Evolutionary conservation across 2,113 vertebrate species (phyloP).

Genomic region (Hippocampus mohnikei): DNA sequence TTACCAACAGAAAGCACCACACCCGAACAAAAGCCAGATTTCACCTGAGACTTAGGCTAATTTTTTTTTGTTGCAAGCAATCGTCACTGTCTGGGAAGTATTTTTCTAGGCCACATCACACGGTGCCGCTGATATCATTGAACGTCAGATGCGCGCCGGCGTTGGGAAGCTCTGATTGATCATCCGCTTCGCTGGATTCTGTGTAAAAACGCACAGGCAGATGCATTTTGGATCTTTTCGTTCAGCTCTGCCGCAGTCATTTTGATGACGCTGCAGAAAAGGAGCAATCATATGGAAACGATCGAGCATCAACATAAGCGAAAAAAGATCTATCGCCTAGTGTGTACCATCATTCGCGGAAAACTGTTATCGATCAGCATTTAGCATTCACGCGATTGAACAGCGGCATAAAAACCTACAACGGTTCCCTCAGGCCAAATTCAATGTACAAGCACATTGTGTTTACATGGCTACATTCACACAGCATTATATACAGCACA

Average conservation of each 20-base stretch:
- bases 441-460: neutral
- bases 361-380: neutral
- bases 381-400: neutral
- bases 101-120: neutral
- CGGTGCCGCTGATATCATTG: neutral
- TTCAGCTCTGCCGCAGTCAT: neutral
- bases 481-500: neutral
- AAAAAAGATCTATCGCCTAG: neutral
- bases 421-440: neutral
- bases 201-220: neutral
- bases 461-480: constrained; percentile 1
- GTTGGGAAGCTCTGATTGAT: neutral
- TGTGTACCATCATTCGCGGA: neutral
- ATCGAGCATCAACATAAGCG: neutral
- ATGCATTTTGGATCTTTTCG: neutral
- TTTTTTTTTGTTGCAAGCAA: neutral
- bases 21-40: neutral
- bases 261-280: neutral
- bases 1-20: no score
- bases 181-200: neutral
- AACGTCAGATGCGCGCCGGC: neutral
- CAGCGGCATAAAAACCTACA: neutral
- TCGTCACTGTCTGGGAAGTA: neutral
- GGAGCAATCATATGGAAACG: neutral
- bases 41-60: neutral